Percentiles rank a stretch among this genome's conserved stretches.
phyloP scores from a whole-genome alignment of 2,113 vertebrate species.

The Chaetops frenatus region DNA sequence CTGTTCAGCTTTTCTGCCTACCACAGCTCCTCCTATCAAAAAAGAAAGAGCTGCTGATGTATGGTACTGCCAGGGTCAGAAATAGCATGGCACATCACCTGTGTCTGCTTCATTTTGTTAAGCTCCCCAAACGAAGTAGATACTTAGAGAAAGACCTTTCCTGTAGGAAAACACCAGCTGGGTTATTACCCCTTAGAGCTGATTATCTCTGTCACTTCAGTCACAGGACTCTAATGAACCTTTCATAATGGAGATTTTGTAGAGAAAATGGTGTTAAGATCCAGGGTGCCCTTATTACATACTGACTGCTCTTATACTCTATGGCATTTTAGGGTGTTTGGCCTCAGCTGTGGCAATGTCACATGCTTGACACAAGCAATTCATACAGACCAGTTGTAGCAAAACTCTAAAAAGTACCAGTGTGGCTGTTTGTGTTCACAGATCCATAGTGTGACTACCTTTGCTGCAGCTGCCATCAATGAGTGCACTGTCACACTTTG shows the following conservation, averaged over 20 bases:
- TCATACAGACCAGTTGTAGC: background rate
- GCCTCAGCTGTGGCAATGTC: background rate
- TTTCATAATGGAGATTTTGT: background rate
- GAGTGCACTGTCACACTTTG: background rate
- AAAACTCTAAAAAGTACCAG: background rate
- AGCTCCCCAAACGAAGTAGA: background rate
- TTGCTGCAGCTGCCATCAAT: background rate
- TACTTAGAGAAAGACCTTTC: background rate
- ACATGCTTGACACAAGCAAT: background rate
- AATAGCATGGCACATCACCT: background rate
- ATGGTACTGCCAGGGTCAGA: background rate
- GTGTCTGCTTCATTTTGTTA: background rate
- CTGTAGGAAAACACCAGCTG: background rate
- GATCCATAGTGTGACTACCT: background rate
- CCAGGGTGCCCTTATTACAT: background rate
- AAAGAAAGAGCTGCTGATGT: background rate
- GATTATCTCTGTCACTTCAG: background rate
- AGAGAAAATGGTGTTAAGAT: background rate
- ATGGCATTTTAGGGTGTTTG: background rate
- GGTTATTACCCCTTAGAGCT: background rate
- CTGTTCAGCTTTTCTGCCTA: background rate
- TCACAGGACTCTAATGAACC: background rate
- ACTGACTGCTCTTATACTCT: background rate
- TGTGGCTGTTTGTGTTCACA: background rate
- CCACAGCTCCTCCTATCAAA: background rate